Conservation (phyloP, 2,888 invertebrate genomes). For the Synanthedon vespiformis region DNA sequence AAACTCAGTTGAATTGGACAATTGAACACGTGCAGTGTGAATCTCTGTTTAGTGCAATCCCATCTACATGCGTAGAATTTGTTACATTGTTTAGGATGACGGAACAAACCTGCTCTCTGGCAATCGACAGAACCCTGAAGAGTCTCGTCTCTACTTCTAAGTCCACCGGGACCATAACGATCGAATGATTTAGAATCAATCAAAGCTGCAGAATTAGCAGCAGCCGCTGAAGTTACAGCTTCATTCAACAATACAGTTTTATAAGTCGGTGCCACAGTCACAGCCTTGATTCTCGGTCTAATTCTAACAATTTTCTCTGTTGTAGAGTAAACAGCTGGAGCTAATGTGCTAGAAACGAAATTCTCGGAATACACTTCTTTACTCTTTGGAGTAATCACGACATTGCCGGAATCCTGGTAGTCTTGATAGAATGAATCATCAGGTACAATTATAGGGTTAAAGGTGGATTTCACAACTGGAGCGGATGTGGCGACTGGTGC, state of each 20-base stretch:
- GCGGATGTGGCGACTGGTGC: constrained; percentile 28
- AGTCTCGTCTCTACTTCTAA: constrained; percentile 69
- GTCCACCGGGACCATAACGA: constrained; percentile 73
- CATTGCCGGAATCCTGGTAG: constrained; percentile 35
- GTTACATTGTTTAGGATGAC: constrained; percentile 83
- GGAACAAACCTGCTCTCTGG: constrained; percentile 72
- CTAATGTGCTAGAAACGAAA: constrained; percentile 32
- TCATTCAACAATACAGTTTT: constrained; percentile 47
- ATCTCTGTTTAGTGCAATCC: constrained; percentile 81
- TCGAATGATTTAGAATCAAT: constrained; percentile 65
- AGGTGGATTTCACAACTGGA: constrained; percentile 44
- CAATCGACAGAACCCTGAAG: constrained; percentile 73
- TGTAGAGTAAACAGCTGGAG: constrained; percentile 29
- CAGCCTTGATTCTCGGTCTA: constrained; percentile 43
- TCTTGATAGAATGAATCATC: constrained; percentile 63
- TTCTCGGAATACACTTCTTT: constrained; percentile 27
- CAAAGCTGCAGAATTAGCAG: constrained; percentile 3
- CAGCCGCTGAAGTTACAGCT: constrained; percentile 32
- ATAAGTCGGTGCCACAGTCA: constrained; percentile 55
- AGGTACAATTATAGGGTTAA: constrained; percentile 62
- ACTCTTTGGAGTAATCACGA: constrained; percentile 30
- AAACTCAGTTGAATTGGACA: constrained; percentile 84
- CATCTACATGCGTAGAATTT: constrained; percentile 87
- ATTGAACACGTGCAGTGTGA: constrained; percentile 81
- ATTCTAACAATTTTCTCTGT: constrained; percentile 41